Evolutionary conservation across 2,888 invertebrate species (phyloP).

Genomic region (Apoderus coryli): DNA sequence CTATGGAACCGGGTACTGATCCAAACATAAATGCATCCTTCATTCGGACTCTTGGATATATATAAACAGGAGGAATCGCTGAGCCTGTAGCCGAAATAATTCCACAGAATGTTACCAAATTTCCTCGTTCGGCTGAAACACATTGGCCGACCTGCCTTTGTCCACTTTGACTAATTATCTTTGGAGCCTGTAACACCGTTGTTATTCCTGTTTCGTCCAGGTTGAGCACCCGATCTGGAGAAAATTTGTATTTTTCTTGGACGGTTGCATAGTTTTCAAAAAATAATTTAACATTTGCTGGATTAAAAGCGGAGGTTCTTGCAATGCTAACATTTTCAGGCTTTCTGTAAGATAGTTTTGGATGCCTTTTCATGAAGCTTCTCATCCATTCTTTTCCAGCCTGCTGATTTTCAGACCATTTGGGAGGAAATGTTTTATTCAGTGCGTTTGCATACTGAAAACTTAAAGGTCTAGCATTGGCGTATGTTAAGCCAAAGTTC

Average conservation of each 20-base stretch:
- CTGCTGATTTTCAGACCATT: background rate
- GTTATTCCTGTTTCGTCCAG: conserved; percentile 11
- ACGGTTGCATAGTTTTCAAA: conserved; percentile 2
- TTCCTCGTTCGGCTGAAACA: conserved; percentile 12
- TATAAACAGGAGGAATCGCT: conserved; percentile 13
- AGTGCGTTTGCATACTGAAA: background rate
- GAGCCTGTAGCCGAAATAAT: conserved; percentile 14
- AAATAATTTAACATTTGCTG: conserved; percentile 4
- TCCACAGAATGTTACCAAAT: conserved; percentile 14
- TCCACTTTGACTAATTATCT: conserved; percentile 7
- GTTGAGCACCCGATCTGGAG: conserved; percentile 4
- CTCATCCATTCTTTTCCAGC: conserved; percentile 5
- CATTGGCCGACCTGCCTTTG: conserved; percentile 11
- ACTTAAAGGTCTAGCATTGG: background rate
- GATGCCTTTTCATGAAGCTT: background rate
- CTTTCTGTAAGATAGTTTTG: conserved; percentile 12
- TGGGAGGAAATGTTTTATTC: background rate
- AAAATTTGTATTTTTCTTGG: conserved; percentile 5
- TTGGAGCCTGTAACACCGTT: conserved; percentile 10
- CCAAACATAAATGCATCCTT: conserved; percentile 13
- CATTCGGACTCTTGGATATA: conserved; percentile 12
- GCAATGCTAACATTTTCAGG: conserved; percentile 14
- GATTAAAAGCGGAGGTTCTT: conserved; percentile 11
- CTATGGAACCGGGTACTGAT: conserved; percentile 12
- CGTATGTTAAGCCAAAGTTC: conserved; percentile 3